Conservation (phyloP, 2,797 vertebrate species). For the Sebastes trivittatus region DNA sequence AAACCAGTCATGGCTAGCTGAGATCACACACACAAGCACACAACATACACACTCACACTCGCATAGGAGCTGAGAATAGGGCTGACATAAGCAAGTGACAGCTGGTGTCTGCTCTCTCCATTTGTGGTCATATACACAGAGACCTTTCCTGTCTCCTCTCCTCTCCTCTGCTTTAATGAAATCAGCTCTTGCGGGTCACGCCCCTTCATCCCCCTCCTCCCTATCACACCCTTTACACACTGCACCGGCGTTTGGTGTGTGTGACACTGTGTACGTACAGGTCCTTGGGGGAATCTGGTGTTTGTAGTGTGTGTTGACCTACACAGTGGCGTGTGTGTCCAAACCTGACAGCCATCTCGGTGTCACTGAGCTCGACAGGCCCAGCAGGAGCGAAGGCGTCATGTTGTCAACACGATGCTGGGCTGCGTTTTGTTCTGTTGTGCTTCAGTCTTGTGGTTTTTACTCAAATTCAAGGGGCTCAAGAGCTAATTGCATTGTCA, state of each 20-base stretch:
- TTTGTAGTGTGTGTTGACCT: slow-evolving; percentile 79
- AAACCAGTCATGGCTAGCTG: slow-evolving; percentile 72
- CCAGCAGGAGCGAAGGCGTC: slow-evolving; percentile 57
- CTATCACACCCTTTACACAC: slow-evolving; percentile 65
- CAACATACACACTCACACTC: slow-evolving; percentile 54
- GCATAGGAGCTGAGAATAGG: slow-evolving; percentile 81
- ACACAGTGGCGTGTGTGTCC: slow-evolving; percentile 70
- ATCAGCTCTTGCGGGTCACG: slow-evolving; percentile 61
- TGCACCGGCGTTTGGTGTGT: slow-evolving; percentile 61
- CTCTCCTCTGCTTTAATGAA: slow-evolving; percentile 54
- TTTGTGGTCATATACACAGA: slow-evolving; percentile 79
- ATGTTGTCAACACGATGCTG: slow-evolving; percentile 57
- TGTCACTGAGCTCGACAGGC: slow-evolving; percentile 63
- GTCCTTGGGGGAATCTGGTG: slow-evolving; percentile 78
- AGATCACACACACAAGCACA: slow-evolving; percentile 70
- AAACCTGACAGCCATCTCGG: slow-evolving; percentile 70
- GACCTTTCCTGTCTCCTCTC: slow-evolving; percentile 57
- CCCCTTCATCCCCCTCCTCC: slow-evolving; percentile 44
- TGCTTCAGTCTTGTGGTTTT: slow-evolving; percentile 24
- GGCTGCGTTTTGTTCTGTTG: slow-evolving; percentile 32
- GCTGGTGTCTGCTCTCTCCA: slow-evolving; percentile 90
- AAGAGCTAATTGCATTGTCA: not conserved
- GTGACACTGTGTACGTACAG: slow-evolving; percentile 75
- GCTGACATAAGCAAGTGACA: slow-evolving; percentile 88
- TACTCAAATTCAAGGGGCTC: slow-evolving; percentile 11